Evolutionary conservation across 2,113 vertebrate species (phyloP).

Genomic region (Heterotilapia buettikoferi): DNA sequence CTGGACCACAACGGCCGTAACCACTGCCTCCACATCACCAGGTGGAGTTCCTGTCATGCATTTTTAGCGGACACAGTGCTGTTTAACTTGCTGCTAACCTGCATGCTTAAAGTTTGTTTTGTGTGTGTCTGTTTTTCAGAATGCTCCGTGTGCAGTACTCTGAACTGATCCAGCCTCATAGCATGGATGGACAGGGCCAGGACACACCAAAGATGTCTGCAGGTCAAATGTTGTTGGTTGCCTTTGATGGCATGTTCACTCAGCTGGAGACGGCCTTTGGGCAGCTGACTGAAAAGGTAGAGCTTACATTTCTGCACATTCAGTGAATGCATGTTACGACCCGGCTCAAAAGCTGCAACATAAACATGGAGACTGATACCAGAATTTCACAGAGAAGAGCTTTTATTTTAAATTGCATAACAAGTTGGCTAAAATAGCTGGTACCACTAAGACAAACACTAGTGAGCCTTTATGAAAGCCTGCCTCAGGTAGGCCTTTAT

Average conservation of each 20-base stretch:
- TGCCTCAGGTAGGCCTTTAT: fast-evolving
- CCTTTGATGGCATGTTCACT: constrained; percentile 98
- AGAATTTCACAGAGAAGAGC: background rate
- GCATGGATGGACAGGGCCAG: constrained; percentile 77
- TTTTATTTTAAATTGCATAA: fast-evolving
- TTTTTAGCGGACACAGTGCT: background rate
- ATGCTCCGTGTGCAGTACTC: constrained; percentile 91
- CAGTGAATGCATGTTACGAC: background rate
- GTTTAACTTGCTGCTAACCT: background rate
- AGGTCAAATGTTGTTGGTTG: constrained; percentile 96
- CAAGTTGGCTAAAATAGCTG: background rate
- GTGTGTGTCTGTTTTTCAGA: constrained; percentile 56
- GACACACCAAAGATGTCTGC: constrained; percentile 98
- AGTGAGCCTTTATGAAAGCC: background rate
- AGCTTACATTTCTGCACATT: background rate
- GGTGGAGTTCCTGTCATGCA: background rate
- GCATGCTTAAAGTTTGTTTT: background rate
- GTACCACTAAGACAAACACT: fast-evolving
- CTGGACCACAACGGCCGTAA: constrained; percentile 84
- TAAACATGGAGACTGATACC: background rate
- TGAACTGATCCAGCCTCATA: constrained; percentile 94
- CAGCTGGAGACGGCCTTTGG: constrained; percentile 95
- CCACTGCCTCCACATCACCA: constrained; percentile 89
- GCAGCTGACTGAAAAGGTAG: constrained; percentile 93
- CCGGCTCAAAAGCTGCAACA: background rate